Evolutionary conservation across 1,140 invertebrate genomes (phyloP), one percentile per base, ranked within the genome.

Genomic region (Sminthurides bifidus): DNA sequence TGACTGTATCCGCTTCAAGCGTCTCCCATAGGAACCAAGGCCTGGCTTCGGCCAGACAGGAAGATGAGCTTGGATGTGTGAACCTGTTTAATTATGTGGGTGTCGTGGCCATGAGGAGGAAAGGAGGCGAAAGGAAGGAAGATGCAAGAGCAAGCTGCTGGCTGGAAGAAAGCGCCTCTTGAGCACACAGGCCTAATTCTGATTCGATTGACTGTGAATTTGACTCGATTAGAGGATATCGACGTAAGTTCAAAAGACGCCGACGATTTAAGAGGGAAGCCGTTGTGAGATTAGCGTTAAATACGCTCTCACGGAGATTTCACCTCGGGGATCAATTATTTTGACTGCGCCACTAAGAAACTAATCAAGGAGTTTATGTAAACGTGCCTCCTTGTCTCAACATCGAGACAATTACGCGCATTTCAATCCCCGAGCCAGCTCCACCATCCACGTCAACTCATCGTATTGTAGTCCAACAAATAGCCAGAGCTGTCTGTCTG

Each of bases 321-420:
- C 43, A 57, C 59, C 59, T 57, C 23, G 54, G 55, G 59, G 59
- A 38, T 61, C 59, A 61, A 61, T 61, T 61, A 61, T 53, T 61
- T 61, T 61, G 59, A 61, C 59, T 56, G 45, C 37, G 59, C 53
- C 54, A 56, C 53, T 60, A 60, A 52, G 58, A 60, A 60, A 52
- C 59, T 53, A 56, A 57, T 61, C 59, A 61, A 61, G 52, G 29
- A 56, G 54, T 61, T 61, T 57, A 54, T 56, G 53, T 52, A 46
- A 49, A 48, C 46, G 33, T 50, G 46, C 35, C 38, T 48, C 23
- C 35, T 46, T 49, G 46, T 49, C n/a, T 49, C 30, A 3, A 49
- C 24, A 6, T 49, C 3, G n/a, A n/a, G n/a, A n/a, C n/a, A n/a
- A n/a, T n/a, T n/a, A n/a, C n/a, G n/a, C n/a, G n/a, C n/a, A n/a